A percentile compares a stretch with the other conserved stretches of the same genome.
phyloP scores from a whole-genome alignment of 2,113 vertebrate genomes.

The Laticauda laticaudata region DNA sequence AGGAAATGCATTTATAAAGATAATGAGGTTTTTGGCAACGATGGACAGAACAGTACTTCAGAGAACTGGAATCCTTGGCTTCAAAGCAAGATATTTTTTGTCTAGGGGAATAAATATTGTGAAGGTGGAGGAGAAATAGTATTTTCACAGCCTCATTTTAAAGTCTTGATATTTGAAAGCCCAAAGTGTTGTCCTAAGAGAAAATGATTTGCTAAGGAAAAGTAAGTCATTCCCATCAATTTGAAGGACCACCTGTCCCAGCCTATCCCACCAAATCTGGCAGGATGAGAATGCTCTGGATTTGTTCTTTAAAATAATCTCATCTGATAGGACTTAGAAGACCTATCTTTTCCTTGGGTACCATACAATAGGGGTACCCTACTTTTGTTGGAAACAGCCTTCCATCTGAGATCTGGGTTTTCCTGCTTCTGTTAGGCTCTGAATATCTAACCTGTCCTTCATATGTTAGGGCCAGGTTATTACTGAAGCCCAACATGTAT shows the following conservation, averaged over 20 bases:
- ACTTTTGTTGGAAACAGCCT: neutral
- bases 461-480: neutral
- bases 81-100: neutral
- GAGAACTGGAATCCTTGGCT: neutral
- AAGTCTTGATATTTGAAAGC: neutral
- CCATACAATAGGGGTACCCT: neutral
- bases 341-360: neutral
- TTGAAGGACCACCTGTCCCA: neutral
- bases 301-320: neutral
- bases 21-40: neutral
- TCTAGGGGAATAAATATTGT: neutral
- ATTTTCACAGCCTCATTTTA: neutral
- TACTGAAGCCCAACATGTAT: neutral
- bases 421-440: neutral
- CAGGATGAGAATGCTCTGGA: neutral
- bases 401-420: neutral
- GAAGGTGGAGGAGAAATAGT: neutral
- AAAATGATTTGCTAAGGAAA: neutral
- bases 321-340: neutral
- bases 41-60: neutral
- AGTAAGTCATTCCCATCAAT: neutral
- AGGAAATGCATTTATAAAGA: neutral
- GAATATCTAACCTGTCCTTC: neutral
- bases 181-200: neutral
- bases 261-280: neutral